Evolutionary conservation across 2,113 vertebrate genomes (phyloP), one percentile per base, ranked within the genome.

Genomic region (Lota lota): DNA sequence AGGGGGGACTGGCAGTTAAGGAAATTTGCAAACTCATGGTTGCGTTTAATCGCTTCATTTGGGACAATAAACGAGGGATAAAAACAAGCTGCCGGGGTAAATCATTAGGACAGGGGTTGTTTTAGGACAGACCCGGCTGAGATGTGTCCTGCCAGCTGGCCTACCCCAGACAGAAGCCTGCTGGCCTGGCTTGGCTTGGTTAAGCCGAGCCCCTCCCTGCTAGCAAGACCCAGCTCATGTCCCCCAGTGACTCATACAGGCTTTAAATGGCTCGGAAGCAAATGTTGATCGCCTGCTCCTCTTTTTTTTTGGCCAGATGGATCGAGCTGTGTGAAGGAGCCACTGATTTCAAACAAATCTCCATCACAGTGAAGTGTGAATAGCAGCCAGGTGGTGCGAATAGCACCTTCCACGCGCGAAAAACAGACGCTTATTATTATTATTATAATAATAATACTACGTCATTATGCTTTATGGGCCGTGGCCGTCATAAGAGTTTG

Each of bases 191-290:
- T 8, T 10, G 11, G 53, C 56, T 68, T 57, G 72, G 40, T 63
- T 61, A 24, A 65, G 72, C 64, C 77, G 59, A 19, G 67, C 51
- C 58, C 59, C 21, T 22, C 61, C 63, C 19, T 14, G 20, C 22
- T 47, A 60, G 66, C 68, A 67, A 17, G 67, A 40, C 33, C 33
- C 28, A 65, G 40, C 47, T 77, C 64, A 82, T 70, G 77, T 64
- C 70, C 65, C 53, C 59, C 14, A 68, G 76, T 79, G 82, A 84
- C 77, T 84, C 83, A 78, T 58, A 20, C 66, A 21, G 10, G 66
- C 69, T 76, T 77, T 79, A 68, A 80, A 79, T 77, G 67, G 51
- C 19, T 77, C 53, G 51, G 51, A 71, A 73, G 66, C 1, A 10
- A 56, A 67, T 15, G 68, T 73, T 54, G 33, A 40, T 8, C 1